Conservation (phyloP, 2,113 vertebrate genomes). For the Larimichthys polyactis region DNA sequence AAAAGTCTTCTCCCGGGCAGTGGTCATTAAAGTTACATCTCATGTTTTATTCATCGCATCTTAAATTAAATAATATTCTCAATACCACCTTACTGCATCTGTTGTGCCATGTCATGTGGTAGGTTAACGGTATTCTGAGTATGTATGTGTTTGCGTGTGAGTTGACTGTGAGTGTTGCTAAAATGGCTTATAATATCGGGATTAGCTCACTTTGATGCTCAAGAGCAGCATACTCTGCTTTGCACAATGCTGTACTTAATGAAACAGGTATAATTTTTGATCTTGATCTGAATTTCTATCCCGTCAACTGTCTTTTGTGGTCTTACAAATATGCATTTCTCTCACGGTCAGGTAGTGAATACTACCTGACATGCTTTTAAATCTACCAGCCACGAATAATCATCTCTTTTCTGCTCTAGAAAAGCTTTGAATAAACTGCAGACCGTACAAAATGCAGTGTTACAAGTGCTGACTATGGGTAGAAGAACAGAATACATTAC, state of each 20-base stretch:
- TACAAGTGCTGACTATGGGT: conserved; percentile 24
- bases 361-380: conserved; percentile 19
- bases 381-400: conserved; percentile 2
- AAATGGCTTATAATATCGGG: not conserved
- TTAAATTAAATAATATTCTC: not conserved
- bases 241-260: not conserved
- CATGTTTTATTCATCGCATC: not conserved
- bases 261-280: not conserved
- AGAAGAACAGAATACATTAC: conserved; percentile 35
- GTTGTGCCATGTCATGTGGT: not conserved
- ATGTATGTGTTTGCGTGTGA: not conserved
- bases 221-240: not conserved
- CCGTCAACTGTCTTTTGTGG: conserved; percentile 1
- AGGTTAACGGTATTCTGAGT: not conserved
- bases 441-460: conserved; percentile 30
- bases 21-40: conserved; percentile 4
- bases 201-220: conserved; percentile 12
- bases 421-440: conserved; percentile 47
- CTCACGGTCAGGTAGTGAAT: not conserved
- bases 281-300: conserved; percentile 17
- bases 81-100: not conserved
- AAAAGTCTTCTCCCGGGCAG: conserved; percentile 8
- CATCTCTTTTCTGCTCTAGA: conserved; percentile 12
- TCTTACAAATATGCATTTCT: conserved; percentile 10
- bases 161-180: not conserved